Conservation (phyloP, 2,113 vertebrate species). For the Amblyornis subalaris region DNA sequence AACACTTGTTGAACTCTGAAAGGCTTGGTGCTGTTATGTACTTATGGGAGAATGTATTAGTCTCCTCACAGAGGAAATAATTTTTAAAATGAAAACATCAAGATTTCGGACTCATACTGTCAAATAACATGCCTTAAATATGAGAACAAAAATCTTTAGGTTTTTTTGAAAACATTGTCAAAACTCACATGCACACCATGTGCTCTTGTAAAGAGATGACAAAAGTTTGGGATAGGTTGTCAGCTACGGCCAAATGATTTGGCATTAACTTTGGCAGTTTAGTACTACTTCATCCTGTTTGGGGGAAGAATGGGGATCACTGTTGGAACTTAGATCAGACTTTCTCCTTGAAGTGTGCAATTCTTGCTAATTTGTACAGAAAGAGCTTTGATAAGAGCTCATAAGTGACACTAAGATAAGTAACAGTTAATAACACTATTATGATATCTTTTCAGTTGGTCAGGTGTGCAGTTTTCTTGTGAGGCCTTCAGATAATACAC, state of each 20-base stretch:
- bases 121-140: neutral
- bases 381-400: neutral
- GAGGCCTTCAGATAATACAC: conserved; percentile 96
- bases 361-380: neutral
- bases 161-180: neutral
- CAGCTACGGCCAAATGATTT: neutral
- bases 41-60: neutral
- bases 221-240: neutral
- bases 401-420: neutral
- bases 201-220: conserved; percentile 2
- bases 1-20: neutral
- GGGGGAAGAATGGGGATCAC: neutral
- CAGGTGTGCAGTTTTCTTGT: conserved; percentile 94
- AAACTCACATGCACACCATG: neutral
- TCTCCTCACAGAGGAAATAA: neutral
- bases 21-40: neutral
- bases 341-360: neutral
- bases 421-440: neutral
- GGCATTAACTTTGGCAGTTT: neutral
- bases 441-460: conserved; percentile 76
- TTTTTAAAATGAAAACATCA: neutral
- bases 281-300: neutral
- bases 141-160: neutral
- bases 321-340: neutral
- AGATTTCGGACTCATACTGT: neutral